A percentile compares a stretch with the other conserved stretches of the same genome.
These are phyloP conservation scores for Diaprepes abbreviatus DNA, from an alignment of 2,888 invertebrate genomes.

Conservation along the genomic window DNA sequence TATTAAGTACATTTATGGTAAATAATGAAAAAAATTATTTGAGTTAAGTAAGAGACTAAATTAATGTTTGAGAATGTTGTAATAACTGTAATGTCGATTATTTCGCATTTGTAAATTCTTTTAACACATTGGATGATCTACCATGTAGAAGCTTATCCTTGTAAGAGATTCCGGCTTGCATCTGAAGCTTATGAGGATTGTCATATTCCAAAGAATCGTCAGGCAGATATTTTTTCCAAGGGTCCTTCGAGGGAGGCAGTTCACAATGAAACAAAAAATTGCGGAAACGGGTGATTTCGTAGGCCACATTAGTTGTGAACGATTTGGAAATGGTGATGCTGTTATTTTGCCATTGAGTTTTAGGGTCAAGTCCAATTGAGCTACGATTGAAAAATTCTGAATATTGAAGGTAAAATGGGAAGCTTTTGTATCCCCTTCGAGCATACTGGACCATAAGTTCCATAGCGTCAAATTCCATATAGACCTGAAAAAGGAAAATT, in stretches of 20 bases:
- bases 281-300: background rate
- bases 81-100: too few species aligned
- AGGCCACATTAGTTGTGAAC: background rate
- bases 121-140: too few species aligned
- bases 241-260: background rate
- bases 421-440: too few species aligned
- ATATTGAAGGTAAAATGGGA: too few species aligned
- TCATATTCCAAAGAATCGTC: background rate
- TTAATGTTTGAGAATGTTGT: too few species aligned
- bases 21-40: too few species aligned
- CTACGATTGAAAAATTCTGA: background rate
- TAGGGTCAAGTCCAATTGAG: background rate
- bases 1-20: too few species aligned
- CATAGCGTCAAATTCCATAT: background rate
- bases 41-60: too few species aligned
- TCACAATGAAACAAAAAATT: background rate
- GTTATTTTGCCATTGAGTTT: background rate
- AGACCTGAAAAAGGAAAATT: background rate
- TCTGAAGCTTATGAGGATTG: background rate
- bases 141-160: slow-evolving; percentile 2
- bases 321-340: background rate
- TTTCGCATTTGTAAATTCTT: too few species aligned
- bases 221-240: background rate
- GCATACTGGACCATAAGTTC: background rate
- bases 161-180: slow-evolving; percentile 14